Evolutionary conservation across 2,113 vertebrate genomes (phyloP).

Genomic region (Eurystomus gularis): DNA sequence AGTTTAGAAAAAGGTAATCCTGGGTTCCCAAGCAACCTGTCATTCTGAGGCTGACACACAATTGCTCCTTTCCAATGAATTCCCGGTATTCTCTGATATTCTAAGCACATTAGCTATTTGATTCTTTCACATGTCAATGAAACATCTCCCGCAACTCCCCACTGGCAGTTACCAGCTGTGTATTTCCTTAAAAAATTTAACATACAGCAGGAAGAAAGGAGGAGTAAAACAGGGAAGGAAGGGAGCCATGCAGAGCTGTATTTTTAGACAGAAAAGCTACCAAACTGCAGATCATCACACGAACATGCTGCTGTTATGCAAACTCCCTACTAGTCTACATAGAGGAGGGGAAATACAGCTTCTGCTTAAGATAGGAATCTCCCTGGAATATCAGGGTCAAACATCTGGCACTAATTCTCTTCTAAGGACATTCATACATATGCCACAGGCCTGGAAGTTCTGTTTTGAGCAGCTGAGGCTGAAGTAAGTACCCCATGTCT

Average conservation of each 20-base stretch:
- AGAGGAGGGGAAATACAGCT: not conserved
- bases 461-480: not conserved
- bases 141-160: not conserved
- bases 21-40: not conserved
- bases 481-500: not conserved
- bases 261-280: not conserved
- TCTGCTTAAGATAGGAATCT: not conserved
- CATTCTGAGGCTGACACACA: not conserved
- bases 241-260: not conserved
- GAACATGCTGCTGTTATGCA: not conserved
- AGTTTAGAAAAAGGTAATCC: not conserved
- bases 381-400: not conserved
- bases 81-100: not conserved
- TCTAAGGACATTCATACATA: not conserved
- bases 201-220: not conserved
- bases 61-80: not conserved
- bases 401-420: not conserved
- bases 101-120: not conserved
- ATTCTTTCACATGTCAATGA: not conserved
- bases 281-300: not conserved
- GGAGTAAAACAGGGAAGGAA: not conserved
- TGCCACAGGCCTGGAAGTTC: not conserved
- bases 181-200: not conserved
- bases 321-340: not conserved
- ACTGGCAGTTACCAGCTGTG: not conserved